Percentiles rank a stretch among this genome's conserved stretches.
phyloP scores from a whole-genome alignment of 2,797 vertebrate genomes.

The Liasis olivaceus region DNA sequence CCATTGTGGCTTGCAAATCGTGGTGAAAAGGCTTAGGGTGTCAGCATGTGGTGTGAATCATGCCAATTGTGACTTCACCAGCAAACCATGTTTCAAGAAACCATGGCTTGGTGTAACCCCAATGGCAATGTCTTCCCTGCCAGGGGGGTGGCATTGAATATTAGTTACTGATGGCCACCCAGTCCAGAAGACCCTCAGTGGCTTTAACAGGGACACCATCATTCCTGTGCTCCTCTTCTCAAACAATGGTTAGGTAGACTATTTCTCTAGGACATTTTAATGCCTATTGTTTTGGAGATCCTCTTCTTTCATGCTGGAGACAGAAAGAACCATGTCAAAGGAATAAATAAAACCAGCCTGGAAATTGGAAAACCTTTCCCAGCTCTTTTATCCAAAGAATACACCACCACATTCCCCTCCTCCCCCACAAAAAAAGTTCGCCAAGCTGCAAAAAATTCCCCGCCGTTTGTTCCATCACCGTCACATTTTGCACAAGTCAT shows the following conservation, averaged over 20 bases:
- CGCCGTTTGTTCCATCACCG: slow-evolving; percentile 29
- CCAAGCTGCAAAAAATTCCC: slow-evolving; percentile 40
- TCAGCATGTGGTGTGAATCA: not conserved
- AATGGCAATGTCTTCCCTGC: not conserved
- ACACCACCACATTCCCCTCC: not conserved
- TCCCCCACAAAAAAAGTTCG: slow-evolving; percentile 40
- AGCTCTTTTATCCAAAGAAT: slow-evolving; percentile 53
- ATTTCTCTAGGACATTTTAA: slow-evolving; percentile 39
- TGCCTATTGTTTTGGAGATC: slow-evolving; percentile 54
- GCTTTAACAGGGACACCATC: not conserved
- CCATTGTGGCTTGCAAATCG: not conserved
- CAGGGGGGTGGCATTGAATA: not conserved
- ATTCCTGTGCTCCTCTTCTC: slow-evolving; percentile 1
- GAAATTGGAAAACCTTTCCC: slow-evolving; percentile 67
- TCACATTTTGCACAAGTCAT: slow-evolving; percentile 42
- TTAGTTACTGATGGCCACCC: not conserved
- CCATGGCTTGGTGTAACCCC: not conserved
- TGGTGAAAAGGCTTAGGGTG: not conserved
- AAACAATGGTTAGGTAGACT: slow-evolving; percentile 6
- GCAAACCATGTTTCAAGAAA: not conserved
- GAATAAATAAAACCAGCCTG: slow-evolving; percentile 48
- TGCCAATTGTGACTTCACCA: not conserved
- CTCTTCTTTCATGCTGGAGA: slow-evolving; percentile 52
- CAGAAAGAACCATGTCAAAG: slow-evolving; percentile 32
- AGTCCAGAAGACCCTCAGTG: not conserved